Base-by-base conservation (phyloP, 1,140 invertebrate species). In the Camponotus floridanus region DNA sequence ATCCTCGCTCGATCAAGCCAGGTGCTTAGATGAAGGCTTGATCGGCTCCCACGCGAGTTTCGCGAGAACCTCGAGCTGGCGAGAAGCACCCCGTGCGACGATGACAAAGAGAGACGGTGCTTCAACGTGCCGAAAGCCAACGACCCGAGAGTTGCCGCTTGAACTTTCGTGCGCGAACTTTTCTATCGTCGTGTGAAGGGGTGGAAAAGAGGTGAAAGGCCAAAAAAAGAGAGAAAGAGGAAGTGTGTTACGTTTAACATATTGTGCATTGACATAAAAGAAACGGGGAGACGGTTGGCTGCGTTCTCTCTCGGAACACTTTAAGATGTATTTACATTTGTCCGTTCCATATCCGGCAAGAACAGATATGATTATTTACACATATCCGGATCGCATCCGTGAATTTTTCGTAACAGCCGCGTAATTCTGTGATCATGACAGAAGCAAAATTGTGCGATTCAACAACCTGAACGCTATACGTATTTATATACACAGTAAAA, bases 1-100 rank as follows among this genome's bases (percentile, higher is more conserved):
- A 18, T 86, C 3, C 70, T 90, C 6, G 84, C 11, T n/a, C 87
- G 78, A 51, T 73, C 86, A 61, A 81, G 84, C 26, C 85, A 90
- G 48, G 87, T 90, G 85, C 90, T 88, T 59, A 92, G 91, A 91
- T 92, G 91, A 92, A 92, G 91, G 74, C 83, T 51, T 71, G 83
- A 81, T 59, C 21, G 45, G 18, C 62, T 78, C 59, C 80, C 33
- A 70, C 33, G 67, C 33, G 67, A 70, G 48, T 74, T 26, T 31
- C 70, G 57, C 73, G 57, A 42, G 62, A 65, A 55, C 64, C 57
- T 65, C 39, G 51, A 4, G 18, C 48, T 13, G 48, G 13, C 26
- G 62, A 68, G 26, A 45, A 48, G 33, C 76, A 67, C 36, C 26
- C 71, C 51, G 62, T 57, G 26, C 26, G 31, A 65, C 33, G 26